Conservation (phyloP, 2,113 vertebrate genomes). For the Meriones unguiculatus region DNA sequence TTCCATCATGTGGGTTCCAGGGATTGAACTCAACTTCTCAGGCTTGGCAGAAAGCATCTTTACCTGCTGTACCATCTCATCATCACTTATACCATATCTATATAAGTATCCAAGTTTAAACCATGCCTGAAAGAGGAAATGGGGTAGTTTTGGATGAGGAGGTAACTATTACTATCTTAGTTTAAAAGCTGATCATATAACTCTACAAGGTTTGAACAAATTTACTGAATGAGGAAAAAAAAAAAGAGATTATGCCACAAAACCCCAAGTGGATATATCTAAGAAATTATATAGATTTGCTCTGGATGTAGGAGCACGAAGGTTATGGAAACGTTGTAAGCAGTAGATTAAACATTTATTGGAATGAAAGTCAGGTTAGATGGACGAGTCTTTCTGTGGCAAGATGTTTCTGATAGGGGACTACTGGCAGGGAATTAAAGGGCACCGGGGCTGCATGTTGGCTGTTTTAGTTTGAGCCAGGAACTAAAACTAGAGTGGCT, state of each 20-base stretch:
- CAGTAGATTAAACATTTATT: conserved; percentile 62
- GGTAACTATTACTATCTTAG: conserved; percentile 34
- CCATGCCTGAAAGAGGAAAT: conserved; percentile 48
- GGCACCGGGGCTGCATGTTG: neutral
- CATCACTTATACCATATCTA: neutral
- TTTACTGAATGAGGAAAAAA: neutral
- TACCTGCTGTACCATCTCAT: neutral
- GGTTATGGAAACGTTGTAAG: conserved; percentile 55
- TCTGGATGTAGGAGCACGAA: conserved; percentile 37
- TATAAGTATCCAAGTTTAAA: conserved; percentile 7
- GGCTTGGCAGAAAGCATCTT: neutral
- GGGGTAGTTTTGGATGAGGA: conserved; percentile 5
- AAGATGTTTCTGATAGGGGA: conserved; percentile 57
- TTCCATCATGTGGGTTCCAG: neutral
- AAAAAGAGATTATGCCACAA: conserved; percentile 11
- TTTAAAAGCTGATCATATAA: conserved; percentile 53
- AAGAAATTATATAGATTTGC: conserved; percentile 47
- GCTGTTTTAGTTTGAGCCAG: conserved; percentile 52
- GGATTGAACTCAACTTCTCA: neutral
- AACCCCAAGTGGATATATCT: neutral
- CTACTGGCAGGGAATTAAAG: neutral
- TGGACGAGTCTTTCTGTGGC: neutral
- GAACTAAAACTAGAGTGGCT: conserved; percentile 13
- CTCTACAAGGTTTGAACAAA: conserved; percentile 35
- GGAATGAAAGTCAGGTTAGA: conserved; percentile 55